Evolutionary conservation across 1,140 invertebrate species (phyloP).

Genomic region (Macrobrachium nipponense): DNA sequence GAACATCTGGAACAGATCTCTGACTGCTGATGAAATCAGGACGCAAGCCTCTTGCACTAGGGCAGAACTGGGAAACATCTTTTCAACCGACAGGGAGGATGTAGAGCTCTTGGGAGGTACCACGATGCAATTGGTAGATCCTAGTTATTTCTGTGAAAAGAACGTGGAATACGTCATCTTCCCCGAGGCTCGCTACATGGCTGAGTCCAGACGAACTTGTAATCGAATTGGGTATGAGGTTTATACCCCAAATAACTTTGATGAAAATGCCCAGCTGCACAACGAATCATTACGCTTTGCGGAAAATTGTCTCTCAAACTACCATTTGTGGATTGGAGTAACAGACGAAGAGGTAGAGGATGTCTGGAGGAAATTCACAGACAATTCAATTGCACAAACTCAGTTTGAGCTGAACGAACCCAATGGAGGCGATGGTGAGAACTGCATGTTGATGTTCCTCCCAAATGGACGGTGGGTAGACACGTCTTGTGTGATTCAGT

Average conservation of each 20-base stretch:
- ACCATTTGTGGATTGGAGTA: conserved; percentile 52
- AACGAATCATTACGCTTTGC: conserved; percentile 49
- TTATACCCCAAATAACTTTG: conserved; percentile 31
- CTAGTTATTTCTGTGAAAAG: conserved; percentile 38
- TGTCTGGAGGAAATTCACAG: conserved; percentile 54
- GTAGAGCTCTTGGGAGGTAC: conserved; percentile 46
- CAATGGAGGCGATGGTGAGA: conserved; percentile 46
- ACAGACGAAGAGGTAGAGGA: conserved; percentile 48
- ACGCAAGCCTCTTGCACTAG: conserved; percentile 26
- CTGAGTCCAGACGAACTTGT: conserved; percentile 24
- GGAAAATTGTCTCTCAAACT: conserved; percentile 50
- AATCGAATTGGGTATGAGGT: conserved; percentile 53
- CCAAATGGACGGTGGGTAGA: conserved; percentile 55
- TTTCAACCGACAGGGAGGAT: conserved; percentile 46
- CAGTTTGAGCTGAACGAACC: conserved; percentile 54
- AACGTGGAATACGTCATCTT: conserved; percentile 52
- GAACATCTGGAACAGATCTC: conserved; percentile 53
- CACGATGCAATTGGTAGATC: conserved; percentile 32
- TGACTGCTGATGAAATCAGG: conserved; percentile 37
- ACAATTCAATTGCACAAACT: conserved; percentile 42
- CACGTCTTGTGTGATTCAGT: conserved; percentile 53
- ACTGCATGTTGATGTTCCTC: conserved; percentile 58
- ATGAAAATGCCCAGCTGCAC: conserved; percentile 30
- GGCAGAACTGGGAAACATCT: conserved; percentile 42
- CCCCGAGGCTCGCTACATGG: conserved; percentile 52